Base-by-base conservation (phyloP, 2,888 invertebrate species). In the Neuroscelio doddi region DNA sequence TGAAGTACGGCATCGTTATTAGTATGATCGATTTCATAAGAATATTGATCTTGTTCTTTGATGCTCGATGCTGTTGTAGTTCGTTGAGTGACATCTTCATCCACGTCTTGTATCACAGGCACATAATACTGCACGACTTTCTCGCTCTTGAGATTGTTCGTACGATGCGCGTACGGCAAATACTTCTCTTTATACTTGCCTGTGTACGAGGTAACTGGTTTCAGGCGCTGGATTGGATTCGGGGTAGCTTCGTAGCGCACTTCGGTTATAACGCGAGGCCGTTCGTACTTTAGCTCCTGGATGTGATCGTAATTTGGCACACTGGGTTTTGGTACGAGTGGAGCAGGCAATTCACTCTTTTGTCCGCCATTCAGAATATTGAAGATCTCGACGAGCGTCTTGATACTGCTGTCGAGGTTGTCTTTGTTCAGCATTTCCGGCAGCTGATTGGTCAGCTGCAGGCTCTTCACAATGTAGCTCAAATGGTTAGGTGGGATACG, bases 361-460 rank as follows among this genome's bases (percentile, higher is more conserved):
- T 74, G 86, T 82, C 65, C 87, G 79, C 68, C 86, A 85, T 72
- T 92, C 42, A 94, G 85, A 56, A 91, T 88, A 75, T 90, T 90
- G 44, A 94, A 84, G 59, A 93, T 93, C 79, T 90, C 91, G 9
- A 93, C 88, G 57, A 94, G 85, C 0, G 93, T 93, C 78, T 88
- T 89, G 65, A 94, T 92, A 42, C 93, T 93, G 63, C 91, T 90
- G 71, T 93, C 92, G 39, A 94, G 90, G 75, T 94, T 94, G 69
- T 92, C 91, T 49, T 90, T 88, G 2, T 92, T 93, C 17, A 94
- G 87, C 5, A 90, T 91, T 70, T 92, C 91, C 0, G 94, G 93
- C 70, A 94, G 85, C 38, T 91, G 90, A 82, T 93, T 92, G 71
- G 90, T 90, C 12, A 91, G 86, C 81, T 93, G 93, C 21, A 93